Conservation (phyloP, 2,113 vertebrate genomes). For the Sphaerodactylus townsendi region DNA sequence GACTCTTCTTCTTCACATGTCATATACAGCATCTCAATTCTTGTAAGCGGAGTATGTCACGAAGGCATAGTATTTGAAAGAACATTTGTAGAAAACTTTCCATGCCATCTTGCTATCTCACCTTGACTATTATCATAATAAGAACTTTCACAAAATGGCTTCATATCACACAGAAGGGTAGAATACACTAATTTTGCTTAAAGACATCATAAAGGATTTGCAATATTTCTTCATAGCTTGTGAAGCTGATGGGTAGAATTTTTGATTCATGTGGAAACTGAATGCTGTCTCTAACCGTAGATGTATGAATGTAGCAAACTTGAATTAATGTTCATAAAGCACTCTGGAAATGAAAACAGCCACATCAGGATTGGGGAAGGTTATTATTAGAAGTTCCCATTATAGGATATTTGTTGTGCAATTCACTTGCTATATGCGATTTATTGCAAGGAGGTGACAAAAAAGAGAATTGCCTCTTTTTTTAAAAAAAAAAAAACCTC, state of each 20-base stretch:
- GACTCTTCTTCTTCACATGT: no score
- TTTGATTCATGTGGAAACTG: not conserved
- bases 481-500: not conserved
- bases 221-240: not conserved
- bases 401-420: not conserved
- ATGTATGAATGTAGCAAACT: not conserved
- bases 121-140: not conserved
- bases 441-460: not conserved
- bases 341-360: rapidly evolving
- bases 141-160: not conserved
- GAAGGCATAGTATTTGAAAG: not conserved
- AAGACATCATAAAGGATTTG: not conserved
- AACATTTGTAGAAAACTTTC: rapidly evolving
- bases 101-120: not conserved
- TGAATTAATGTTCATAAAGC: not conserved
- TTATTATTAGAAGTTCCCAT: not conserved
- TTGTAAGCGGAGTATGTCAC: not conserved
- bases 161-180: not conserved
- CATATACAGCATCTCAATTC: not conserved
- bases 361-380: not conserved
- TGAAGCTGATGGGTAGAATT: not conserved
- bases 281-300: not conserved
- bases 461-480: not conserved
- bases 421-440: slow-evolving; percentile 39
- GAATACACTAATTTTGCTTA: not conserved